Evolutionary conservation across 2,888 invertebrate genomes (phyloP), one percentile per base, ranked within the genome.

Genomic region (Colletes collaris): DNA sequence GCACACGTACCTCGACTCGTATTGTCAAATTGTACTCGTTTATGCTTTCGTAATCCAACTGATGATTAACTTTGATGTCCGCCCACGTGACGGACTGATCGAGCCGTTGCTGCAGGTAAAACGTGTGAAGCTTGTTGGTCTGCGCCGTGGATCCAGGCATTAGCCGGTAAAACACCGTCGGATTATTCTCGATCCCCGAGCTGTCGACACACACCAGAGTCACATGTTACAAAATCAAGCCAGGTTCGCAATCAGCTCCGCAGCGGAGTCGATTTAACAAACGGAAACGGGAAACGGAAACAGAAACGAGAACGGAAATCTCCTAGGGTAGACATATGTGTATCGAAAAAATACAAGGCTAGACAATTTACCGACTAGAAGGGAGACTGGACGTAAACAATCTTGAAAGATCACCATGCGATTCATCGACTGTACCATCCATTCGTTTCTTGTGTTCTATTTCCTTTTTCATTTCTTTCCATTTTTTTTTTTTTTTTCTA

Each of bases 141-240:
- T 98, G 98, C 7, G 98, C 97, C 73, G 98, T 98, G 50, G 98
- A 98, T 84, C 98, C 98, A 84, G 98, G 98, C 97, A 98, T 98
- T 92, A 98, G 94, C 81, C 97, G 97, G 94, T 98, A 98, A 95
- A 97, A 98, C 89, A 98, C 98, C 89, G 98, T 98, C 76, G 98
- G 98, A 94, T 98, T 98, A 94, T 97, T 97, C 93, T 98, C 98
- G 93, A 98, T 98, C 87, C 98, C 98, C 93, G 98, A 98, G 95
- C 98, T 98, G 95, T 89, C 87, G 86, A 84, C 90, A 92, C 86
- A 91, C 87, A 88, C 80, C 82, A 84, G 64, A 83, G 50, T 52
- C 16, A 71, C 69, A 53, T 83, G 80, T 84, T 84, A 84, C 75
- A 82, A 83, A 72, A 64, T 62, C 70, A 60, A 50, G 55, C 53